Evolutionary conservation across 2,113 vertebrate species (phyloP).

Genomic region (Pterophyllum scalare): DNA sequence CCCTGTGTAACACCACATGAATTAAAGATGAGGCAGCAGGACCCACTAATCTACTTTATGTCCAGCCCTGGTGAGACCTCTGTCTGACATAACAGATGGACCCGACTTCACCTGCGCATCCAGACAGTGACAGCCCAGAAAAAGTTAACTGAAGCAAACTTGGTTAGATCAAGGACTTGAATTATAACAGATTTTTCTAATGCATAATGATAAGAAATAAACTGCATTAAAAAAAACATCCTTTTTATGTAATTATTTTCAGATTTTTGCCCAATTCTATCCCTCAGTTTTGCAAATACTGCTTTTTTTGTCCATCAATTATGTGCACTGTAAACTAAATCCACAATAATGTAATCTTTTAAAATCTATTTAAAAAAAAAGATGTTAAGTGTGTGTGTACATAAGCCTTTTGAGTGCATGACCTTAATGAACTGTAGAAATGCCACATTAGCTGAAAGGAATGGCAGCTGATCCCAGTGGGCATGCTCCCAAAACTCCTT

Average conservation of each 20-base stretch:
- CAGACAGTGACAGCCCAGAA: not conserved
- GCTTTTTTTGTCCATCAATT: not conserved
- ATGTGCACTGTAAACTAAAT: not conserved
- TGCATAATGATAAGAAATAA: not conserved
- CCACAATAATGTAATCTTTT: not conserved
- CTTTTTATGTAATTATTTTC: not conserved
- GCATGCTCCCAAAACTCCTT: constrained; percentile 52
- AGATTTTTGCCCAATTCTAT: not conserved
- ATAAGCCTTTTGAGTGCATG: constrained; percentile 47
- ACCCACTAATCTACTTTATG: constrained; percentile 63
- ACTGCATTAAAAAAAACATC: not conserved
- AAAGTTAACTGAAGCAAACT: not conserved
- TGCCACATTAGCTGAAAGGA: constrained; percentile 57
- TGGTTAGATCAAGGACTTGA: not conserved
- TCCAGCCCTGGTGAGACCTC: constrained; percentile 26
- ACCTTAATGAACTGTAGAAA: constrained; percentile 56
- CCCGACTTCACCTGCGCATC: constrained; percentile 1
- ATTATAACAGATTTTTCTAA: not conserved
- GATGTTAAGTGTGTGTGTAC: constrained; percentile 1
- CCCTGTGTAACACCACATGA: constrained; percentile 67
- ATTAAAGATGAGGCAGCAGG: constrained; percentile 76
- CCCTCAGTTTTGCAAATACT: not conserved
- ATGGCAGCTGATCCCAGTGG: constrained; percentile 59
- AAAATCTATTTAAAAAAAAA: not conserved
- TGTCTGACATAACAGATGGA: constrained; percentile 34